Evolutionary conservation across 2,113 vertebrate species (phyloP).

Genomic region (Sarotherodon lohbergeri): DNA sequence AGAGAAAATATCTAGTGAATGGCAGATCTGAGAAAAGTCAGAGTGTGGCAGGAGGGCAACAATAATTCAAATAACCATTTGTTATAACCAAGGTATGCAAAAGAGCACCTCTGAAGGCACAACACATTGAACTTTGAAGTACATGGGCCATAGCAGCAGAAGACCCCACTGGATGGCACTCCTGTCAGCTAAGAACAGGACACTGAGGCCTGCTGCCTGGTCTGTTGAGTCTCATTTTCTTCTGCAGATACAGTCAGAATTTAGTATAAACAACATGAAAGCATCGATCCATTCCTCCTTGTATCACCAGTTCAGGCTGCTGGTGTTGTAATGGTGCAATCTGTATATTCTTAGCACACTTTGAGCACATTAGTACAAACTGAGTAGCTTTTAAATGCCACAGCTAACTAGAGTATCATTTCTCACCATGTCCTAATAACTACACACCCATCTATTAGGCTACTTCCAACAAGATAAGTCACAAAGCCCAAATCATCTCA

Average conservation of each 20-base stretch:
- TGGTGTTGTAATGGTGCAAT: background rate
- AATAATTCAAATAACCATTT: background rate
- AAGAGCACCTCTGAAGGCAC: background rate
- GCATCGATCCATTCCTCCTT: background rate
- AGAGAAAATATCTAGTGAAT: background rate
- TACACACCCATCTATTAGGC: background rate
- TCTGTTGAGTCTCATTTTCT: background rate
- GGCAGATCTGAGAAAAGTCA: background rate
- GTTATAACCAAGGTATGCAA: background rate
- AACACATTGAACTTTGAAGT: background rate
- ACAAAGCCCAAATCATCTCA: background rate
- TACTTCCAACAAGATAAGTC: background rate
- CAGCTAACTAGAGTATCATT: background rate
- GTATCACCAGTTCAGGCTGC: background rate
- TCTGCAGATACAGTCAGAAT: accelerated
- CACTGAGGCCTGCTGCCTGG: background rate
- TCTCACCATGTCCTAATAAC: background rate
- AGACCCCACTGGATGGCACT: background rate
- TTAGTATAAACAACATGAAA: background rate
- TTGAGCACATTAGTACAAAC: background rate
- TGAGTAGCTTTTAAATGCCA: background rate
- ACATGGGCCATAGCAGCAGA: background rate
- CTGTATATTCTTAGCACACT: background rate
- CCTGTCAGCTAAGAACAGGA: background rate
- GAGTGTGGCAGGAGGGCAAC: background rate